A percentile compares a stretch with the other conserved stretches of the same genome.
These are phyloP conservation scores for Albula glossodonta DNA, from an alignment of 2,113 vertebrate genomes.

Conservation along the genomic window DNA sequence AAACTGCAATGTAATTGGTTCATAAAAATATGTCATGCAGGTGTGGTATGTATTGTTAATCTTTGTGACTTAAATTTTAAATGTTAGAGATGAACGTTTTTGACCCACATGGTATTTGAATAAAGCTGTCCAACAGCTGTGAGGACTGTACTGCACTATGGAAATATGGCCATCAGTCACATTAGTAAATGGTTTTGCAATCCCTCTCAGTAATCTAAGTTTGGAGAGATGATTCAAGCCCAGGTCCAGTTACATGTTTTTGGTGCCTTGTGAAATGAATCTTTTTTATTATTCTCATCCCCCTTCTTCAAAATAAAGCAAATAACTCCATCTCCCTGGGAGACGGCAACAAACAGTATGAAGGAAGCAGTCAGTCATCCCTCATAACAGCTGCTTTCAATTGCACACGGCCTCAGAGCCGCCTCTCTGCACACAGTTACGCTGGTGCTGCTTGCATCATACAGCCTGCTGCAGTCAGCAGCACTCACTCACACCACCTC, in stretches of 20 bases:
- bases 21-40: too few species aligned
- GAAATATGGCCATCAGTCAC: too few species aligned
- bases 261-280: slow-evolving; percentile 65
- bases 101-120: too few species aligned
- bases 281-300: slow-evolving; percentile 64
- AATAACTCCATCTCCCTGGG: slow-evolving; percentile 68
- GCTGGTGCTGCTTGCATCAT: not conserved
- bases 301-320: slow-evolving; percentile 61
- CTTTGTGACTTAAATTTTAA: too few species aligned
- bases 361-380: slow-evolving; percentile 56
- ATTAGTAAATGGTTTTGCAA: not conserved
- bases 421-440: slow-evolving; percentile 32
- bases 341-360: slow-evolving; percentile 62
- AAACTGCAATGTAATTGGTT: too few species aligned
- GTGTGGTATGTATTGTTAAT: too few species aligned
- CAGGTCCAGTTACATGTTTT: slow-evolving; percentile 63
- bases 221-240: slow-evolving; percentile 59
- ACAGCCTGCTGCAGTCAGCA: slow-evolving; percentile 47
- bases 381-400: slow-evolving; percentile 74
- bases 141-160: too few species aligned
- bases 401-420: slow-evolving; percentile 54
- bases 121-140: too few species aligned
- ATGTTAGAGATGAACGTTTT: too few species aligned
- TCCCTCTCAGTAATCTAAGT: slow-evolving; percentile 45
- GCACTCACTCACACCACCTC: slow-evolving; percentile 57